These are phyloP conservation scores for Coecobrya sp. DNA, from an alignment of 2,888 invertebrate species.

Conservation along the genomic window DNA sequence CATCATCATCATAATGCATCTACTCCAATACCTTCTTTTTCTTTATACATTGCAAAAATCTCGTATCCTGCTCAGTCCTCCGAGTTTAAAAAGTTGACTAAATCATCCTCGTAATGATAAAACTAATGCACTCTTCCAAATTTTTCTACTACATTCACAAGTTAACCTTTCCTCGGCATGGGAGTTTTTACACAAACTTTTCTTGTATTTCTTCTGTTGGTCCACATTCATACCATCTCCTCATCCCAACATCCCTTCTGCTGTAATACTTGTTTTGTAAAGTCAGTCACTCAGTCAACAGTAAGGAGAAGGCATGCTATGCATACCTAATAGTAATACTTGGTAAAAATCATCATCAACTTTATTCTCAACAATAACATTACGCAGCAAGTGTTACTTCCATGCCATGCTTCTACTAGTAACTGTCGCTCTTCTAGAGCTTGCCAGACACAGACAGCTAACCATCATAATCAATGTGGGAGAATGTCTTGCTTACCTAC, in stretches of 20 bases:
- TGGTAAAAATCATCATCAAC: slow-evolving; percentile 37
- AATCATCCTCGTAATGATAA: slow-evolving; percentile 23
- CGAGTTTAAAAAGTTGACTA: slow-evolving; percentile 42
- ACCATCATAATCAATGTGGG: slow-evolving; percentile 47
- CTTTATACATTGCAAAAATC: not conserved
- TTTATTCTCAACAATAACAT: slow-evolving; percentile 17
- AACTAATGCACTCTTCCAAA: slow-evolving; percentile 67
- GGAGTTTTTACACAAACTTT: not conserved
- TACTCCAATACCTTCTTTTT: not conserved
- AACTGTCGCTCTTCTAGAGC: slow-evolving; percentile 23
- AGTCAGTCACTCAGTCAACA: slow-evolving; percentile 73
- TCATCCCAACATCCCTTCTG: slow-evolving; percentile 40
- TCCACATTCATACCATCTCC: not conserved
- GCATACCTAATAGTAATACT: slow-evolving; percentile 50
- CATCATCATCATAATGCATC: not conserved
- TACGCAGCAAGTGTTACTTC: slow-evolving; percentile 49
- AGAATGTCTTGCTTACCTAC: slow-evolving; percentile 47
- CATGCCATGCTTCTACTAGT: not conserved
- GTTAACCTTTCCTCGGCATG: not conserved
- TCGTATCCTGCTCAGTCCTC: not conserved
- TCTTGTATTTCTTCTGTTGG: not conserved
- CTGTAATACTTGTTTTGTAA: slow-evolving; percentile 53
- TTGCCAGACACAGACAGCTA: slow-evolving; percentile 63
- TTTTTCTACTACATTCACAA: slow-evolving; percentile 33
- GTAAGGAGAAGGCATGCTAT: slow-evolving; percentile 33